Conservation (phyloP, 1,140 invertebrate genomes). For the Dendrolimus punctatus region DNA sequence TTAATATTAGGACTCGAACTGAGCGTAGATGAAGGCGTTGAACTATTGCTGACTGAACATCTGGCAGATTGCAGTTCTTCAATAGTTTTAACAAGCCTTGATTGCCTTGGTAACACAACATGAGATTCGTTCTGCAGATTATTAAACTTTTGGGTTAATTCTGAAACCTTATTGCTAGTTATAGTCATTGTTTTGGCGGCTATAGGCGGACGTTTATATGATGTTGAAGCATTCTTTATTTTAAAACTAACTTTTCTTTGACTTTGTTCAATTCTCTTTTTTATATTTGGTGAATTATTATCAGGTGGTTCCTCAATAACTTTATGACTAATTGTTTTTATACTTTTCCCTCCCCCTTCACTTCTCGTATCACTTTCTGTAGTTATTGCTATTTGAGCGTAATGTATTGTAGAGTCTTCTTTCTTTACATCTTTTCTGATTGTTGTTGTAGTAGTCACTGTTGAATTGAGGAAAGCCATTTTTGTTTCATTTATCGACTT, state of each 20-base stretch:
- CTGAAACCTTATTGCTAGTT: conserved; percentile 68
- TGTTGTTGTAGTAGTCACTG: conserved; percentile 22
- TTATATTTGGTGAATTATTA: conserved; percentile 28
- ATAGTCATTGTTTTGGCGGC: conserved; percentile 61
- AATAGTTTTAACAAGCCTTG: conserved; percentile 56
- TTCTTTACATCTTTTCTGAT: conserved; percentile 14
- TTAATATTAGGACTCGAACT: conserved; percentile 66
- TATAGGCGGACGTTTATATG: conserved; percentile 48
- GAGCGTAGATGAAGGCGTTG: conserved; percentile 59
- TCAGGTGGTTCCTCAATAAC: conserved; percentile 29
- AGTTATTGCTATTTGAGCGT: conserved; percentile 57
- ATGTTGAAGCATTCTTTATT: conserved; percentile 56
- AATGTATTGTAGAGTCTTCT: conserved; percentile 45
- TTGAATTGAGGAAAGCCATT: conserved; percentile 50
- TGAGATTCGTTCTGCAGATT: conserved; percentile 56
- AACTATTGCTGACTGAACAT: conserved; percentile 51
- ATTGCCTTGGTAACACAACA: conserved; percentile 47
- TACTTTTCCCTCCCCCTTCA: conserved; percentile 54
- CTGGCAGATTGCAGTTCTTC: conserved; percentile 48
- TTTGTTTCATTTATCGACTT: conserved; percentile 52
- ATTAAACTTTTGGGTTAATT: conserved; percentile 73
- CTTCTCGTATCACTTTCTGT: conserved; percentile 59
- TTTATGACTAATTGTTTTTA: conserved; percentile 16
- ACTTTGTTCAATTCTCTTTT: conserved; percentile 47
- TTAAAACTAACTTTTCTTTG: conserved; percentile 70